A percentile compares a stretch with the other conserved stretches of the same genome.
Evolutionary conservation across 2,888 invertebrate genomes (phyloP).

Genomic region (Eristalis arbustorum): DNA sequence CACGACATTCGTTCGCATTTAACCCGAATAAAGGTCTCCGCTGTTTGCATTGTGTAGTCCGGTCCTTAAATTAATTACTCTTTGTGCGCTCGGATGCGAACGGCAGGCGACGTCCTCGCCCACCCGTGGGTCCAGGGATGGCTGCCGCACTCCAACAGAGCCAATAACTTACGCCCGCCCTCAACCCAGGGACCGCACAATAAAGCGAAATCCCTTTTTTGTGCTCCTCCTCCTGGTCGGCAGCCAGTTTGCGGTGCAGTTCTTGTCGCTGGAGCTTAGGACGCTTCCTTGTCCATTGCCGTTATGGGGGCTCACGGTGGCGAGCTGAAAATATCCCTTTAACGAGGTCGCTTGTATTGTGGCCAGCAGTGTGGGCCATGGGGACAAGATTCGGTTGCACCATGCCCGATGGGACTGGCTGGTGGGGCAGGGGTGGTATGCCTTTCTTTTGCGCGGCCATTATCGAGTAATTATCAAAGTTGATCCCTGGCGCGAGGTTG

Average conservation of each 20-base stretch:
- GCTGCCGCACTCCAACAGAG: not conserved
- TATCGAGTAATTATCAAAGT: slow-evolving; percentile 52
- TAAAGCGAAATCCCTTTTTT: slow-evolving; percentile 1
- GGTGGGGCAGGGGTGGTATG: not conserved
- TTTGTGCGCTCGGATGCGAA: slow-evolving; percentile 20
- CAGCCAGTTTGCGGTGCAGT: slow-evolving; percentile 41
- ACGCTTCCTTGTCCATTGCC: not conserved
- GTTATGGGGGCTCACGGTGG: not conserved
- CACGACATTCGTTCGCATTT: not conserved
- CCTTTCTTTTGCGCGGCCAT: not conserved
- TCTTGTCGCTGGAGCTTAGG: slow-evolving; percentile 16
- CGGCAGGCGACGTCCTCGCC: not conserved
- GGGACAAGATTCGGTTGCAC: slow-evolving; percentile 25
- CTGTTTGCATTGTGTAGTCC: slow-evolving; percentile 25
- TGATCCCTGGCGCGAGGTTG: slow-evolving; percentile 23
- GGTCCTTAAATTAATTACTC: slow-evolving; percentile 37
- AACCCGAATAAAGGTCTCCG: not conserved
- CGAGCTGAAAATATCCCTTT: slow-evolving; percentile 30
- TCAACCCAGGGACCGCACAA: not conserved
- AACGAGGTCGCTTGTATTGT: not conserved
- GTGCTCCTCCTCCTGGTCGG: slow-evolving; percentile 20
- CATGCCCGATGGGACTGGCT: not conserved
- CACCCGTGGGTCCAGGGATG: not conserved
- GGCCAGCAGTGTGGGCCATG: not conserved
- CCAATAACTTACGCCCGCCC: slow-evolving; percentile 23